A percentile compares a stretch with the other conserved stretches of the same genome.
Conservation (phyloP, 2,113 vertebrate species). For the Tragelaphus strepsiceros region DNA sequence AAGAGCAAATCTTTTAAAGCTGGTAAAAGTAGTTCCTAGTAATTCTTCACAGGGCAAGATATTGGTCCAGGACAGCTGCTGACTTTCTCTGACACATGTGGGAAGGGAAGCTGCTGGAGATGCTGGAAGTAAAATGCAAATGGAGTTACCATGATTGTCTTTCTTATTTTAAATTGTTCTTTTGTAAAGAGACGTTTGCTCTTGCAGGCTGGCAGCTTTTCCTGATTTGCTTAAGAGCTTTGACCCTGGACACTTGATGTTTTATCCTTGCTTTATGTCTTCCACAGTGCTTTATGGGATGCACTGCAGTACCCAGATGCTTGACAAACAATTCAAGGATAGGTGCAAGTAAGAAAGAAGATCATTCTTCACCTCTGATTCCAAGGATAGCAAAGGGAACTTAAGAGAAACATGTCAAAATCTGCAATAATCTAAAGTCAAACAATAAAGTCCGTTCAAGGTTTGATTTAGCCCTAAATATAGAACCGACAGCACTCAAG, state of each 20-base stretch:
- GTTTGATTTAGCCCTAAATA: neutral
- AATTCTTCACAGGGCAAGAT: neutral
- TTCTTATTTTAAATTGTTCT: neutral
- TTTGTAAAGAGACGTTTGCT: constrained; percentile 2
- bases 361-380: neutral
- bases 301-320: neutral
- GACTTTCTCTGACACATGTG: neutral
- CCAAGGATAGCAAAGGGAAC: neutral
- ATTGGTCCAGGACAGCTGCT: neutral
- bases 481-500: neutral
- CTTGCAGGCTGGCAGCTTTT: neutral
- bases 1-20: neutral
- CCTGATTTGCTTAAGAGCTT: neutral
- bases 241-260: neutral
- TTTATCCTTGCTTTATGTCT: neutral
- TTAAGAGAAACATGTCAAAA: neutral
- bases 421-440: neutral
- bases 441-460: neutral
- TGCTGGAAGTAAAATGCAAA: neutral
- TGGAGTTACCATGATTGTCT: neutral
- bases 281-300: neutral
- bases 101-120: neutral
- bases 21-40: neutral
- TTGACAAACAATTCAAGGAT: neutral
- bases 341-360: neutral